phyloP scores from a whole-genome alignment of 1,140 invertebrate species.

The Drosophila persimilis region DNA sequence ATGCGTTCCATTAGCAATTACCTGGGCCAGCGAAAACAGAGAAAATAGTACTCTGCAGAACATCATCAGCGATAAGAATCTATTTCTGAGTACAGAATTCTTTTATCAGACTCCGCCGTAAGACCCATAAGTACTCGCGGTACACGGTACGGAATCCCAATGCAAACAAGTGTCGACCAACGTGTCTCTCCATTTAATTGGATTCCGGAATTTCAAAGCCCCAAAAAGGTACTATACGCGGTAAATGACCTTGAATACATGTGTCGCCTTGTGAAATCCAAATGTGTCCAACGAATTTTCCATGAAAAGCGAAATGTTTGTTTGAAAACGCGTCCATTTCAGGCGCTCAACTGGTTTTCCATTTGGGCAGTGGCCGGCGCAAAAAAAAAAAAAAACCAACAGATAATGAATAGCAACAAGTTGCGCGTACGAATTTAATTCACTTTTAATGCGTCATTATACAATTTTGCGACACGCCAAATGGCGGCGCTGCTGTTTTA shows the following conservation, averaged over 20 bases:
- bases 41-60: slow-evolving; percentile 4
- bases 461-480: slow-evolving; percentile 42
- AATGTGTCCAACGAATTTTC: slow-evolving; percentile 45
- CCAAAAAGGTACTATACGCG: background rate
- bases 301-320: slow-evolving; percentile 49
- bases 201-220: too few species aligned
- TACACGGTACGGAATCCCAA: too few species aligned
- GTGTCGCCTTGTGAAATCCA: slow-evolving; percentile 32
- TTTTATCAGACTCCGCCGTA: too few species aligned
- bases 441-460: slow-evolving; percentile 71
- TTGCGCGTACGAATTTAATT: slow-evolving; percentile 61
- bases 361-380: slow-evolving; percentile 26
- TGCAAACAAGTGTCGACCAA: too few species aligned
- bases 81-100: too few species aligned
- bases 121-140: too few species aligned
- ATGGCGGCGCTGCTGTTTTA: slow-evolving; percentile 1
- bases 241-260: slow-evolving; percentile 59
- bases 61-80: too few species aligned
- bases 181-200: too few species aligned
- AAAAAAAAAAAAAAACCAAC: slow-evolving; percentile 31
- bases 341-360: slow-evolving; percentile 48
- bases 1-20: slow-evolving; percentile 28
- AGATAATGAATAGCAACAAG: slow-evolving; percentile 57
- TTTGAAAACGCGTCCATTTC: slow-evolving; percentile 48
- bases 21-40: background rate